Evolutionary conservation across 2,797 vertebrate species (phyloP), one percentile per base, ranked within the genome.

Genomic region (Gymnocypris eckloni): DNA sequence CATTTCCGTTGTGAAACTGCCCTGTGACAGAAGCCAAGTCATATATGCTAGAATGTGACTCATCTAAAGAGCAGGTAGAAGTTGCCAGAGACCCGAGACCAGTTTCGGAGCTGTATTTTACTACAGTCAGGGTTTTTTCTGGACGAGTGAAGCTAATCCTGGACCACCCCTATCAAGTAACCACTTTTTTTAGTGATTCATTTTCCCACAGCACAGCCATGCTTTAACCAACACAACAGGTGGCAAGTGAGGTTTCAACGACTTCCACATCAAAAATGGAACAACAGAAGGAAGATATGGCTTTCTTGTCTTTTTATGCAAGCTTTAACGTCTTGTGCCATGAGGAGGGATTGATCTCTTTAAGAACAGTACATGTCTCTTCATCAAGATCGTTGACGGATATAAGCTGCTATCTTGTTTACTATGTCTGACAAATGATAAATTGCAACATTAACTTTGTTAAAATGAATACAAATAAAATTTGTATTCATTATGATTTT

Each of bases 151-250:
- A 86, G 73, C 79, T 79, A 83, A 86, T 88, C 73, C 12, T 71
- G 81, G 84, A 86, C 80, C 79, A 67, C 69, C 37, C 41, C 83
- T 88, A 86, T 80, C 69, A 66, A 75, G 78, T 66, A 54, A 81
- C 69, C 77, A 73, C 69, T 79, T 79, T 85, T 78, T 70, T 85
- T 73, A 79, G 84, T 73, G 13, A 75, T 82, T 82, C 43, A 56
- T 82, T 85, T 81, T 87, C 71, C 69, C 81, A 77, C 43, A 45
- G 69, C 50, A 70, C 33, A 39, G 25, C 61, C 37, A 72, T 59
- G 59, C 70, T 81, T 77, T 61, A 88, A 84, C 71, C 77, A 77
- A 75, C 73, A 83, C 16, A 72, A 84, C 85, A 88, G 85, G 87
- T 86, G 85, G 78, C 1, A 41, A 72, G 87, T 56, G 64, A 61